phyloP scores from a whole-genome alignment of 2,113 vertebrate species.

The Physeter macrocephalus region DNA sequence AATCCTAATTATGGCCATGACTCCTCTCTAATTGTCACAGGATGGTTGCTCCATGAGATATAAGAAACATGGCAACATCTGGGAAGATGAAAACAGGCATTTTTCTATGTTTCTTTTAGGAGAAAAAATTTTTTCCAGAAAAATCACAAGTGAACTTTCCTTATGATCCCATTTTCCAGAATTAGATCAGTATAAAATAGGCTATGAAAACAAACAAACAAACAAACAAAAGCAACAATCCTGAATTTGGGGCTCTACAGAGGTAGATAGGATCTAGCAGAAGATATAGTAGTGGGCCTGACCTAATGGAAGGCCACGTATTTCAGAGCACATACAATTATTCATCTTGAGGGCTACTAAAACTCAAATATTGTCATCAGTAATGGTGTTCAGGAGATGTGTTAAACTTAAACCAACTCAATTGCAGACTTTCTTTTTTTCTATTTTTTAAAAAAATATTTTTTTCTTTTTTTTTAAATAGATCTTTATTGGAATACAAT shows the following conservation, averaged over 20 bases:
- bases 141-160: background rate
- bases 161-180: background rate
- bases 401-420: background rate
- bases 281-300: background rate
- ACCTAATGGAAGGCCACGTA: background rate
- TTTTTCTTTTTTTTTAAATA: too few relatives aligned
- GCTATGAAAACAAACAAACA: background rate
- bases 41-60: background rate
- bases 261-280: background rate
- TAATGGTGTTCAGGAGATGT: background rate
- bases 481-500: too few relatives aligned
- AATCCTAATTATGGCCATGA: background rate
- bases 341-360: background rate
- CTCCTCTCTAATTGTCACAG: background rate
- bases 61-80: background rate
- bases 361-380: background rate
- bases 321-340: background rate
- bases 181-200: background rate
- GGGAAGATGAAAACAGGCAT: background rate
- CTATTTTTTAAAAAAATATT: too few relatives aligned
- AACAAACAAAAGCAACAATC: background rate
- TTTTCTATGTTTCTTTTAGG: background rate
- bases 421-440: background rate
- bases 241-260: background rate
- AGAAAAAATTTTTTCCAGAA: background rate